Evolutionary conservation across 1,140 invertebrate genomes (phyloP).

Genomic region (Bombyx mori): DNA sequence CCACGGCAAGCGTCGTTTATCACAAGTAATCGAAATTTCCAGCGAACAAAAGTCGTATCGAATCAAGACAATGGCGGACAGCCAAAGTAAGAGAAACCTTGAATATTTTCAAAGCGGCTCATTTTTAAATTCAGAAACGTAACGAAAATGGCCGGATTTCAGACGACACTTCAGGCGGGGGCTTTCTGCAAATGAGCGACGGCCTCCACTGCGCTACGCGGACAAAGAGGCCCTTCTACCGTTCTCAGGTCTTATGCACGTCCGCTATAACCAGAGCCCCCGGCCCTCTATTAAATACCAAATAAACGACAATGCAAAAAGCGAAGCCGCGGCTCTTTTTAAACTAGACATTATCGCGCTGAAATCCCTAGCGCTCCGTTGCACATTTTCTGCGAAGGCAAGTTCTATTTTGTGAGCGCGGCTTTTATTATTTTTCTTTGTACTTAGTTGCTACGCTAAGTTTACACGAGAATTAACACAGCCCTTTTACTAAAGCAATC

Average conservation of each 20-base stretch:
- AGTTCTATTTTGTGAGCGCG: too few species aligned
- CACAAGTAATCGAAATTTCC: too few species aligned
- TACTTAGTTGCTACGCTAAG: too few species aligned
- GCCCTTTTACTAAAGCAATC: too few species aligned
- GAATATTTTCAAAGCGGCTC: conserved; percentile 14
- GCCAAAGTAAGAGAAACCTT: not conserved
- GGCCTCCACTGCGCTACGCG: conserved; percentile 16
- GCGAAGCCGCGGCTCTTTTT: conserved; percentile 11
- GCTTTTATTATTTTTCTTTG: too few species aligned
- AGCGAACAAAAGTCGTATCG: too few species aligned
- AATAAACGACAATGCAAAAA: conserved; percentile 13
- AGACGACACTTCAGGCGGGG: conserved; percentile 36
- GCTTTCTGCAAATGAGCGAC: conserved; percentile 41
- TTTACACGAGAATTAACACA: too few species aligned
- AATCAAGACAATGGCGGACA: not conserved
- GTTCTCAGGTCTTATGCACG: conserved; percentile 20
- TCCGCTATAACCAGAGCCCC: conserved; percentile 14
- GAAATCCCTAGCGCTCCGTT: conserved; percentile 17
- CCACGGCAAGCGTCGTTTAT: too few species aligned
- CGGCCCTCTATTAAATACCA: conserved; percentile 6
- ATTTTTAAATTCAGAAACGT: conserved; percentile 22
- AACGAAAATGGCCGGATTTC: conserved; percentile 32
- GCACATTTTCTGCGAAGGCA: conserved; percentile 21
- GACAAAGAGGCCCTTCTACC: conserved; percentile 27
- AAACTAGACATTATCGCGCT: conserved; percentile 11